Conservation (phyloP, 2,797 vertebrate species). For the Tenualosa thibaudeaui region DNA sequence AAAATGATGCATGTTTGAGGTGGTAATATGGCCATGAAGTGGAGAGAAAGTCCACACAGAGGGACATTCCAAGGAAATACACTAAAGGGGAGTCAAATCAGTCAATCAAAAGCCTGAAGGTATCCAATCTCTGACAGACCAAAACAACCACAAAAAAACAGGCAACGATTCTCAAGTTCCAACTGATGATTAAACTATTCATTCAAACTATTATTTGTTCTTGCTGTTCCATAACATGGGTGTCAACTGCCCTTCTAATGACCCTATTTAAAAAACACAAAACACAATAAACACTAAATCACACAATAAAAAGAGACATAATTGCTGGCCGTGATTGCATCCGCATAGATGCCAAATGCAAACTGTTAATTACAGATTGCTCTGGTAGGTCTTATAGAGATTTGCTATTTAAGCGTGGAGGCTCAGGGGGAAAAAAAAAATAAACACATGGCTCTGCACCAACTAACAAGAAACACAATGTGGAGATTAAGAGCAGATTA, state of each 20-base stretch:
- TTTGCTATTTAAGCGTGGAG: slow-evolving; percentile 40
- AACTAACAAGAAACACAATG: slow-evolving; percentile 33
- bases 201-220: background rate
- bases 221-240: background rate
- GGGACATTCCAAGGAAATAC: background rate
- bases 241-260: slow-evolving; percentile 33
- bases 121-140: background rate
- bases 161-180: background rate
- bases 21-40: too few relatives aligned
- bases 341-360: slow-evolving; percentile 51
- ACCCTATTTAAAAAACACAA: slow-evolving; percentile 35
- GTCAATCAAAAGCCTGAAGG: background rate
- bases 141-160: background rate
- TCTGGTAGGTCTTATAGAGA: slow-evolving; percentile 40
- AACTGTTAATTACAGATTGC: slow-evolving; percentile 47
- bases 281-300: slow-evolving; percentile 49
- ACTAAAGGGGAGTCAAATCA: background rate
- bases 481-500: slow-evolving; percentile 45
- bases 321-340: slow-evolving; percentile 55
- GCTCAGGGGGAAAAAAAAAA: slow-evolving; percentile 35
- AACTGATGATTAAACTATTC: background rate
- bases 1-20: too few relatives aligned
- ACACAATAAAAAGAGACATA: slow-evolving; percentile 48
- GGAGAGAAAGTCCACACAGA: background rate
- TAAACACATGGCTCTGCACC: background rate